These are phyloP conservation scores for Mimumesa dahlbomi DNA, from an alignment of 2,888 invertebrate species.

Conservation along the genomic window DNA sequence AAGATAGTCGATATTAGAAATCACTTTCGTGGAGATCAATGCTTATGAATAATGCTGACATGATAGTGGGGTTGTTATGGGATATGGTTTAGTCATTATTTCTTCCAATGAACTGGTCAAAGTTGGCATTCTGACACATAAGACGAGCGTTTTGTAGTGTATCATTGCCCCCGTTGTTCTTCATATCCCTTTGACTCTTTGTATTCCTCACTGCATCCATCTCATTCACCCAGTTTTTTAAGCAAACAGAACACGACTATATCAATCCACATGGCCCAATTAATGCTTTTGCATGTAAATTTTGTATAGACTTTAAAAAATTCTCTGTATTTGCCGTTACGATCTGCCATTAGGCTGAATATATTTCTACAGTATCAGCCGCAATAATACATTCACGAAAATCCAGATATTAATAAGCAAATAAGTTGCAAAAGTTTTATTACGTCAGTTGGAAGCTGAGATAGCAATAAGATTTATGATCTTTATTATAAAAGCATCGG, in stretches of 20 bases:
- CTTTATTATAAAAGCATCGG: conserved; percentile 20
- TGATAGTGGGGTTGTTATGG: conserved; percentile 59
- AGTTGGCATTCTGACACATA: conserved; percentile 50
- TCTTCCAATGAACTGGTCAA: conserved; percentile 61
- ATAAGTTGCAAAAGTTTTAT: conserved; percentile 37
- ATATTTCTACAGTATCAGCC: neutral
- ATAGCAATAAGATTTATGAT: conserved; percentile 48
- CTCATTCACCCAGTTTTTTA: conserved; percentile 39
- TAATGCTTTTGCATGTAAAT: conserved; percentile 45
- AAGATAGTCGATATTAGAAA: conserved; percentile 54
- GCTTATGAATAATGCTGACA: conserved; percentile 54
- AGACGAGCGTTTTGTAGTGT: conserved; percentile 48
- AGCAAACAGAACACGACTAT: conserved; percentile 32
- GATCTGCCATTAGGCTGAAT: conserved; percentile 22
- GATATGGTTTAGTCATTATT: conserved; percentile 53
- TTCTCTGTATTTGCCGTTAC: conserved; percentile 25
- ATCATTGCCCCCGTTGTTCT: conserved; percentile 41
- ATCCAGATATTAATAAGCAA: conserved; percentile 33
- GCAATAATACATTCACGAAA: conserved; percentile 34
- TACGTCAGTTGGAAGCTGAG: conserved; percentile 39
- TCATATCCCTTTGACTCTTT: conserved; percentile 36
- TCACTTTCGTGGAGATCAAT: conserved; percentile 50
- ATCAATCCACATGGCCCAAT: conserved; percentile 44
- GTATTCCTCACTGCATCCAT: conserved; percentile 32
- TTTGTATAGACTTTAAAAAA: conserved; percentile 44